Base-by-base conservation (phyloP, 2,888 invertebrate genomes). In the Yponomeuta cagnagella region DNA sequence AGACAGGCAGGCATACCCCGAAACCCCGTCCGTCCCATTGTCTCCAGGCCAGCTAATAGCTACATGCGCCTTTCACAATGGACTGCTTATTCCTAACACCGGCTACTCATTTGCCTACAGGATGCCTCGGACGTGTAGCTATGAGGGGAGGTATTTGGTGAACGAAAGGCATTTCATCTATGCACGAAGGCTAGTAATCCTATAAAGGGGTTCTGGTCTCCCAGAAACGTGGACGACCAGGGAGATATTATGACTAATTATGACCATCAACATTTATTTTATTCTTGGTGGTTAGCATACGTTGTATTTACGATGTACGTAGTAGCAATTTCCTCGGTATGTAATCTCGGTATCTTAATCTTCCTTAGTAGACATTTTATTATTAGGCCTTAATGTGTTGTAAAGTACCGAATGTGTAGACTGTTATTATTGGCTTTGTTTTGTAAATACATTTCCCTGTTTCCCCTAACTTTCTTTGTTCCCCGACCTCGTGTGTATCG, bases 341-440 rank as follows among this genome's bases (percentile, higher is more conserved):
- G 37, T 37, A n/a, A n/a, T n/a, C n/a, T n/a, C n/a, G n/a, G n/a
- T 37, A 37, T 37, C 33, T 37, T 5, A 37, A 37, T 37, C 33
- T 37, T 0, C 5, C 5, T 37, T 5, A 37, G 37, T 43, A 43
- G 43, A 43, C 3, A 6, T 43, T 43, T 43, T 43, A 43, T 43
- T 43, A 8, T 43, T 43, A 8, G 1, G 43, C 6, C 52, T 15
- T 15, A 58, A 58, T 58, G 15, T 15, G 52, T 12, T 58, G 52
- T 15, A 12, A 15, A 58, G 15, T 58, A 58, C 12, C 37, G 43
- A 63, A 63, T 63, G 70, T 70, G 63, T 63, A 63, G 70, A 12
- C 63, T 63, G 33, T 43, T 23, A 52, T 63, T 63, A 63, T 63
- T 70, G 12, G 63, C 63, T 69, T 69, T 70, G 70, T 70, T 63